Evolutionary conservation across 2,888 invertebrate genomes (phyloP).

Genomic region (Dyspetes luteomarginatus): DNA sequence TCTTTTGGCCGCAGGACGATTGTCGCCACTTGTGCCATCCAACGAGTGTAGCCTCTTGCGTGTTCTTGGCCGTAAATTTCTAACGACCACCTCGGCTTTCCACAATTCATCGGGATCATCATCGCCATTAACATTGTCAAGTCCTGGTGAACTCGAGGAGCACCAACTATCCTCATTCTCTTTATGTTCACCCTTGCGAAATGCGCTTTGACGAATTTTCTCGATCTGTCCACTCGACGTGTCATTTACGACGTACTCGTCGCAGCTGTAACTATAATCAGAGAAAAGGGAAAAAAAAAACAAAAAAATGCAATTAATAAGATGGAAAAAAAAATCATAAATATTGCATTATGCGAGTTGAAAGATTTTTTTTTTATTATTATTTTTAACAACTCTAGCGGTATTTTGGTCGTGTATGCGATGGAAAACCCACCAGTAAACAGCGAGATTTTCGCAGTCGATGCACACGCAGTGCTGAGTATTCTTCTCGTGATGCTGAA

Average conservation of each 20-base stretch:
- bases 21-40: slow-evolving; percentile 85
- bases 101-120: slow-evolving; percentile 81
- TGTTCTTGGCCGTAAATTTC: slow-evolving; percentile 86
- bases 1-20: slow-evolving; percentile 79
- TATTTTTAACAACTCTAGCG: not conserved
- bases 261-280: slow-evolving; percentile 91
- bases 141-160: slow-evolving; percentile 76
- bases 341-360: not conserved
- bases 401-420: not conserved
- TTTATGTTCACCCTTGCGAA: slow-evolving; percentile 79
- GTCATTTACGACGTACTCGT: slow-evolving; percentile 91
- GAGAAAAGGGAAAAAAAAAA: slow-evolving; percentile 73
- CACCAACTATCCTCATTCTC: slow-evolving; percentile 81
- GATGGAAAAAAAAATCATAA: not conserved
- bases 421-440: slow-evolving; percentile 88
- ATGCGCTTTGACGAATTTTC: slow-evolving; percentile 84
- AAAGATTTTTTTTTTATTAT: not conserved
- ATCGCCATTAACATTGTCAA: slow-evolving; percentile 76
- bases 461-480: slow-evolving; percentile 89
- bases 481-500: slow-evolving; percentile 87
- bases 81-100: slow-evolving; percentile 84
- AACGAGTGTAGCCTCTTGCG: slow-evolving; percentile 86
- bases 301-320: not conserved
- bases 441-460: slow-evolving; percentile 89
- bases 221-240: slow-evolving; percentile 85